Evolutionary conservation across 2,113 vertebrate species (phyloP), one percentile per base, ranked within the genome.

Genomic region (Sorex fumeus): DNA sequence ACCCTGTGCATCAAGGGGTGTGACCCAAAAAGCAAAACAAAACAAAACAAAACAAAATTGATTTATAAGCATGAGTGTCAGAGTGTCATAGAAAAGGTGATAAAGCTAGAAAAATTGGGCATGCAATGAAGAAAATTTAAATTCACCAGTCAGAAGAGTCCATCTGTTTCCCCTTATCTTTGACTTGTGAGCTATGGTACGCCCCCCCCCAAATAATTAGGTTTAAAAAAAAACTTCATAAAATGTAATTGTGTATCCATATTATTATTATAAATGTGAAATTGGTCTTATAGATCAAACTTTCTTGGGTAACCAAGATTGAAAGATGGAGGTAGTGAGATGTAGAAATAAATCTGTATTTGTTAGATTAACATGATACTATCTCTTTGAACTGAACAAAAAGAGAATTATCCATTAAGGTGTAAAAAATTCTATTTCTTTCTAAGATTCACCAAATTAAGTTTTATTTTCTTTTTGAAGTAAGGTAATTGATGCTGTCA

Each of bases 61-160:
- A n/a, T 62, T 86, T 92, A 43, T 88, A 72, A 92, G n/a, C 53
- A 66, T 36, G 64, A 86, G 82, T 8, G 57, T 77, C 87, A n/a
- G n/a, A n/a, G n/a, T n/a, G n/a, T n/a, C 19, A 28, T 18, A 16
- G 36, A 66, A 84, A 28, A 60, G 27, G 60, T 76, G 67, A 27
- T 81, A 57, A 80, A 40, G 2, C 27, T 66, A 50, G 11, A 32
- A 43, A 16, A 57, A 3, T 28, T 82, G 13, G 16, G 30, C 10
- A 34, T 32, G 6, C 30, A 9, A 47, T 5, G 1, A 6, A n/a
- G 34, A 23, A 62, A 16, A 84, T 67, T 5, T 25, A 18, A n/a
- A 50, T 18, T 80, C 50, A 43, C 10, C 11, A 32, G 36, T 84
- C 32, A 74, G 16, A 12, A 75, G 18, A 21, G 13, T 15, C 8